Percentiles rank a stretch among this genome's conserved stretches.
Evolutionary conservation across 1,140 invertebrate species (phyloP).

Genomic region (Psix sp.): DNA sequence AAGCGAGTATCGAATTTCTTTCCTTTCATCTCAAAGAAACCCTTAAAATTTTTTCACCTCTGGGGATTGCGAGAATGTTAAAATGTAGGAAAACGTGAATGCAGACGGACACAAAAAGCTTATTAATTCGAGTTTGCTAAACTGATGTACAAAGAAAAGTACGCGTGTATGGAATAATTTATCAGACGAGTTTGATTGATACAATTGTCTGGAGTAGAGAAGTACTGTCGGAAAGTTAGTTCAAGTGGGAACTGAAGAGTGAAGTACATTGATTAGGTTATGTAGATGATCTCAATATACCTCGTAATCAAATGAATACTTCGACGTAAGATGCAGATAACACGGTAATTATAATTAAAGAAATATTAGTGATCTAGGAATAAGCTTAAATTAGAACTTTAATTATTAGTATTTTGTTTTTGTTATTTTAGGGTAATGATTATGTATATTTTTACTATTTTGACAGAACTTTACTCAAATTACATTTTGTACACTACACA

Average conservation of each 20-base stretch:
- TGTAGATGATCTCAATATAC: constrained; percentile 23
- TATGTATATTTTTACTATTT: too few relatives aligned
- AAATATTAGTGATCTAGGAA: constrained; percentile 1
- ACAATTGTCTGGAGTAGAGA: constrained; percentile 31
- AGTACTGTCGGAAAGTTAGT: constrained; percentile 15
- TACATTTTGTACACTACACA: too few relatives aligned
- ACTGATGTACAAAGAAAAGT: constrained; percentile 26
- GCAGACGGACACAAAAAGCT: constrained; percentile 11
- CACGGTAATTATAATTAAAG: constrained; percentile 12
- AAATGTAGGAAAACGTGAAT: constrained; percentile 13
- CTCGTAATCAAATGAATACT: constrained; percentile 17
- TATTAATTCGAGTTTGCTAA: constrained; percentile 28
- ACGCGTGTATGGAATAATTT: constrained; percentile 31
- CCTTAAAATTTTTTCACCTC: neutral
- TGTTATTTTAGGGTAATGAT: too few relatives aligned
- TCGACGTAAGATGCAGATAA: neutral
- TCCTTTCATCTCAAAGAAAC: neutral
- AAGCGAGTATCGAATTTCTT: too few relatives aligned
- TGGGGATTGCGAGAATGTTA: neutral
- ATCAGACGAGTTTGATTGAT: constrained; percentile 28
- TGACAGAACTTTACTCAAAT: too few relatives aligned
- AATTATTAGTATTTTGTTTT: too few relatives aligned
- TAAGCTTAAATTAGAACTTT: too few relatives aligned
- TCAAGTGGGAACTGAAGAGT: constrained; percentile 18
- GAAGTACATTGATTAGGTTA: constrained; percentile 32